Conservation (phyloP, 2,888 invertebrate genomes). For the Nyleta sp. region DNA sequence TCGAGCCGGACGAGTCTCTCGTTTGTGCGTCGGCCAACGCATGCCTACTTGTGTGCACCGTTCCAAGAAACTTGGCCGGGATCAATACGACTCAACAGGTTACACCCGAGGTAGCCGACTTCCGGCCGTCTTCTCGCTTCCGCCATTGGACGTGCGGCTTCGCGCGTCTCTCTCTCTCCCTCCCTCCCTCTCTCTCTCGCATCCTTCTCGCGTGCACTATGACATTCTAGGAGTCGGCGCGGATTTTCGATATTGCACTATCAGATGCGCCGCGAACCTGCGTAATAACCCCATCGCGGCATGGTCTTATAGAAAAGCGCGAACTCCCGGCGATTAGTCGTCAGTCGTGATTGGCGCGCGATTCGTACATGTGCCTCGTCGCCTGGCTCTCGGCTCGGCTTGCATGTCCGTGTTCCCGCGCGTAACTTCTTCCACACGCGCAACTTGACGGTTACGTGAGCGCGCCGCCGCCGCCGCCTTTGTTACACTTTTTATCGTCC, state of each 20-base stretch:
- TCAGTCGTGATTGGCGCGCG: conserved; percentile 61
- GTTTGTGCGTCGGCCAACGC: conserved; percentile 40
- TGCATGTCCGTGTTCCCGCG: conserved; percentile 5
- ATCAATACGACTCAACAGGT: conserved; percentile 81
- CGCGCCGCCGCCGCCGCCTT: not conserved
- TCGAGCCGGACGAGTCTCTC: conserved; percentile 18
- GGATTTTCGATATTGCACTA: conserved; percentile 54
- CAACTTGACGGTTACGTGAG: conserved; percentile 32
- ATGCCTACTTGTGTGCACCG: conserved; percentile 53
- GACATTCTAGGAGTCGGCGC: conserved; percentile 32
- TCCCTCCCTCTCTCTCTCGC: conserved; percentile 35
- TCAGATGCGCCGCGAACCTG: conserved; percentile 66
- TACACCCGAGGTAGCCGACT: conserved; percentile 70
- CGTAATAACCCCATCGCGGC: conserved; percentile 64
- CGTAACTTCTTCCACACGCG: conserved; percentile 2
- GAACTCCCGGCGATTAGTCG: conserved; percentile 50
- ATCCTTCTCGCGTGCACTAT: conserved; percentile 29
- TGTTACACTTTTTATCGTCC: not conserved
- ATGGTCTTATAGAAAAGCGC: conserved; percentile 65
- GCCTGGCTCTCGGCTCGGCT: conserved; percentile 17
- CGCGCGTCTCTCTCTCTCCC: not conserved
- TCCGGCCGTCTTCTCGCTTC: conserved; percentile 58
- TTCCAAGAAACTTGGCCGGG: conserved; percentile 66
- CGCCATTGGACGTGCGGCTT: not conserved
- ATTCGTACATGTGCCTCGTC: conserved; percentile 43